These are phyloP conservation scores for Sebastes diploproa DNA, from an alignment of 2,797 vertebrate genomes.

Conservation along the genomic window DNA sequence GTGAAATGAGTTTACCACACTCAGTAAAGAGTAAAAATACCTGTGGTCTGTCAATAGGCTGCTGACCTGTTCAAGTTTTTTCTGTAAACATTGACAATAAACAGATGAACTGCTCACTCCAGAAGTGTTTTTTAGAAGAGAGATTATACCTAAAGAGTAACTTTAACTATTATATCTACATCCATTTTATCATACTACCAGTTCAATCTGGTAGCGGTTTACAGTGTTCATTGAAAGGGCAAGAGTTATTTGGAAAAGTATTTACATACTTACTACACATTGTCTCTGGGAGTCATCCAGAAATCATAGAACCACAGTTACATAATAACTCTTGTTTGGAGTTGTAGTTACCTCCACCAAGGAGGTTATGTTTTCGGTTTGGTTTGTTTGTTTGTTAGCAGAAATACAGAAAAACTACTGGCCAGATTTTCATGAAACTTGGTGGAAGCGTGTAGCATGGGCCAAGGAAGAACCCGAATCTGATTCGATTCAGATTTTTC, in stretches of 20 bases:
- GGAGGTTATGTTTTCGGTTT: too few relatives aligned
- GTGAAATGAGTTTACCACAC: slow-evolving; percentile 18
- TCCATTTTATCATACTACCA: neutral
- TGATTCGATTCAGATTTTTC: too few relatives aligned
- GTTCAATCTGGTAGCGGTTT: too few relatives aligned
- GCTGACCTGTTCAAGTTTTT: neutral
- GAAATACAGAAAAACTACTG: too few relatives aligned
- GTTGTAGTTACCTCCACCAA: too few relatives aligned
- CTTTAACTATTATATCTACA: neutral
- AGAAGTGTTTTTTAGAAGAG: neutral
- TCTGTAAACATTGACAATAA: neutral
- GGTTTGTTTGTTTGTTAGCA: too few relatives aligned
- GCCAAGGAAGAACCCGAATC: too few relatives aligned
- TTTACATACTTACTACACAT: too few relatives aligned
- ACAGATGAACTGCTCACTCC: neutral
- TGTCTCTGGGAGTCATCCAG: neutral
- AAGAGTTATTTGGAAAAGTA: too few relatives aligned
- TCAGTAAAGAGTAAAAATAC: neutral
- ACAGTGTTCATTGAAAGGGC: too few relatives aligned
- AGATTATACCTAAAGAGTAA: neutral
- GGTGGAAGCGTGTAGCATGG: too few relatives aligned
- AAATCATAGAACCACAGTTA: neutral
- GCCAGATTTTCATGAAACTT: too few relatives aligned
- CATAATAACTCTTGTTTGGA: neutral
- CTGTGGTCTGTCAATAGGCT: neutral